Conservation (phyloP, 1,140 invertebrate species). For the Drosophila baimaii region DNA sequence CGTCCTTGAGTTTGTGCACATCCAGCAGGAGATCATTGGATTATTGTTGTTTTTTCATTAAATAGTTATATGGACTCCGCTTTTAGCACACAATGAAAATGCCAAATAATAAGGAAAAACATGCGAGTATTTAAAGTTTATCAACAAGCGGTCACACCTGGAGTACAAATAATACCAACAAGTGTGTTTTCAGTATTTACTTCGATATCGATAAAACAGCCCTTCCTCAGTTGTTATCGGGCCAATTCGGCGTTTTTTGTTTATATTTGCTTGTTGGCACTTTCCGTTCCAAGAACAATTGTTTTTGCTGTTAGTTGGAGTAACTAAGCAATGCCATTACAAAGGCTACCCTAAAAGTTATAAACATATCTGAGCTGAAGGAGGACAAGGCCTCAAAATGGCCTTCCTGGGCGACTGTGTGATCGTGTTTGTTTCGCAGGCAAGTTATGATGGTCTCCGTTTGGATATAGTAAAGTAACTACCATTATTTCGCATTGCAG, state of each 20-base stretch:
- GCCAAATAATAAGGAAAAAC: not conserved
- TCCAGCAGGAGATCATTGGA: slow-evolving; percentile 27
- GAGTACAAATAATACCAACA: not conserved
- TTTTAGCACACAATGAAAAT: not conserved
- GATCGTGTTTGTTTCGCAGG: slow-evolving; percentile 89
- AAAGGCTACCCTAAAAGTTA: slow-evolving; percentile 25
- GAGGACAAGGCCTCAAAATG: slow-evolving; percentile 84
- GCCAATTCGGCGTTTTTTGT: slow-evolving; percentile 52
- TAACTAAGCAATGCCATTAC: slow-evolving; percentile 54
- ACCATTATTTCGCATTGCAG: slow-evolving; percentile 84
- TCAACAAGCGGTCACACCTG: too few species aligned
- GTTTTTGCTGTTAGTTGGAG: not conserved
- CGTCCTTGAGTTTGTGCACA: slow-evolving; percentile 21
- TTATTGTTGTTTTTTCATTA: slow-evolving; percentile 19
- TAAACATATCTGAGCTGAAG: slow-evolving; percentile 24
- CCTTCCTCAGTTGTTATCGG: slow-evolving; percentile 8
- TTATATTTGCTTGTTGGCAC: slow-evolving; percentile 57
- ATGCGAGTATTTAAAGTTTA: not conserved
- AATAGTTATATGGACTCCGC: not conserved
- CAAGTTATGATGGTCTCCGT: slow-evolving; percentile 71
- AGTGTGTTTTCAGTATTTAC: not conserved
- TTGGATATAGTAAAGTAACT: slow-evolving; percentile 8
- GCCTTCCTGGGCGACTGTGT: slow-evolving; percentile 88
- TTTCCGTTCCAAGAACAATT: slow-evolving; percentile 36
- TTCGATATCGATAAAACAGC: not conserved